Percentiles rank a stretch among this genome's conserved stretches.
phyloP scores from a whole-genome alignment of 2,113 vertebrate species.

The Ptilonorhynchus violaceus region DNA sequence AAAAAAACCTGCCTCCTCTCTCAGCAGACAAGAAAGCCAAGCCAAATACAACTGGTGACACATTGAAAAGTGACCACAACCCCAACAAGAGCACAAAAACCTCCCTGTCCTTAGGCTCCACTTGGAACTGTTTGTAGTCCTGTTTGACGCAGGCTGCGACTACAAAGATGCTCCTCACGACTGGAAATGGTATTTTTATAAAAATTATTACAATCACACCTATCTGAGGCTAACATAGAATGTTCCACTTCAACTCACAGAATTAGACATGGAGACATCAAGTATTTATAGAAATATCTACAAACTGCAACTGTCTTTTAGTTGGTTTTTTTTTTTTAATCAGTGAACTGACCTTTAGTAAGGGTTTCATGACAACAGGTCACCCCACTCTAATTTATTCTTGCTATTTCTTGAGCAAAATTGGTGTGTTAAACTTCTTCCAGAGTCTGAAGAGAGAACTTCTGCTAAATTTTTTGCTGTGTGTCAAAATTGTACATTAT shows the following conservation, averaged over 20 bases:
- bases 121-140: neutral
- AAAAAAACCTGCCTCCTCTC: neutral
- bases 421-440: neutral
- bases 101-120: neutral
- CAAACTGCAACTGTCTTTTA: constrained; percentile 40
- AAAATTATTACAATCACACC: constrained; percentile 36
- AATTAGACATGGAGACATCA: constrained; percentile 53
- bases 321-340: neutral
- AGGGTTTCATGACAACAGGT: constrained; percentile 50
- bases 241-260: constrained; percentile 57
- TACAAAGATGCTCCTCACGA: neutral
- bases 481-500: neutral
- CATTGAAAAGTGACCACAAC: neutral
- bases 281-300: constrained; percentile 64
- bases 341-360: constrained; percentile 15
- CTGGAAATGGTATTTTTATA: neutral
- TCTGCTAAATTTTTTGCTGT: neutral
- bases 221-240: constrained; percentile 39
- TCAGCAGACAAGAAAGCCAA: neutral
- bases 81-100: neutral
- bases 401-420: neutral
- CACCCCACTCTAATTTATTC: neutral
- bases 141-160: neutral
- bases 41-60: neutral
- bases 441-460: neutral